Conservation (phyloP, 2,888 invertebrate species). For the Carterocephalus palaemon region DNA sequence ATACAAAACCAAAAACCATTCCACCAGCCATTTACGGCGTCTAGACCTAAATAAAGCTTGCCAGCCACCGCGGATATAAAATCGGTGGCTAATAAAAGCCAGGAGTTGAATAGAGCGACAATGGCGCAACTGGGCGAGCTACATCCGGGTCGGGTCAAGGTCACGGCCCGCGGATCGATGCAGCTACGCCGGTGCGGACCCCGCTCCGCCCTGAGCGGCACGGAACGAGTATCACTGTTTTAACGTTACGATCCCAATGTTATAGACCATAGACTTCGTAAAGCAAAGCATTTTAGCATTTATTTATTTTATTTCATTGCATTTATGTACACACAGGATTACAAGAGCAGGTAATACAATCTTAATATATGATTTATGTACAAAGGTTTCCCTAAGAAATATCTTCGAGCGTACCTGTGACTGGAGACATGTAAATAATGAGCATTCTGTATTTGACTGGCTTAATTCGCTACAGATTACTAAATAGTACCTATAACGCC, state of each 20-base stretch:
- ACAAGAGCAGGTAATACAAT: too few relatives aligned
- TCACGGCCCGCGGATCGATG: constrained; percentile 82
- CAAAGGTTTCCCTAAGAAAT: too few relatives aligned
- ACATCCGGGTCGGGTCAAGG: constrained; percentile 81
- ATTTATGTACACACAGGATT: too few relatives aligned
- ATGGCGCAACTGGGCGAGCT: constrained; percentile 66
- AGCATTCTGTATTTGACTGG: too few relatives aligned
- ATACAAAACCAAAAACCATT: background rate
- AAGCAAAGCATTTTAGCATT: too few relatives aligned
- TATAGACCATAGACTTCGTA: constrained; percentile 23
- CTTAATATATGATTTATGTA: too few relatives aligned
- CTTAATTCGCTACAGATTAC: too few relatives aligned
- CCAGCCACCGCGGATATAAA: constrained; percentile 43
- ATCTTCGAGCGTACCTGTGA: too few relatives aligned
- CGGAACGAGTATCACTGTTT: constrained; percentile 37
- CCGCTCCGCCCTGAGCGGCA: constrained; percentile 40
- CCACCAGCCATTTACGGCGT: constrained; percentile 13
- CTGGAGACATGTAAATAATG: too few relatives aligned
- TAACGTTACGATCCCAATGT: constrained; percentile 30
- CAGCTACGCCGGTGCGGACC: constrained; percentile 70
- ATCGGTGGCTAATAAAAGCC: constrained; percentile 63
- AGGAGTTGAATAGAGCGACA: constrained; percentile 61
- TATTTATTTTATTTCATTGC: too few relatives aligned
- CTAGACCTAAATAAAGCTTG: constrained; percentile 26
- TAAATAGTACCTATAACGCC: too few relatives aligned